A percentile compares a stretch with the other conserved stretches of the same genome.
phyloP scores from a whole-genome alignment of 2,888 invertebrate species.

The Melinopterus prodromus region DNA sequence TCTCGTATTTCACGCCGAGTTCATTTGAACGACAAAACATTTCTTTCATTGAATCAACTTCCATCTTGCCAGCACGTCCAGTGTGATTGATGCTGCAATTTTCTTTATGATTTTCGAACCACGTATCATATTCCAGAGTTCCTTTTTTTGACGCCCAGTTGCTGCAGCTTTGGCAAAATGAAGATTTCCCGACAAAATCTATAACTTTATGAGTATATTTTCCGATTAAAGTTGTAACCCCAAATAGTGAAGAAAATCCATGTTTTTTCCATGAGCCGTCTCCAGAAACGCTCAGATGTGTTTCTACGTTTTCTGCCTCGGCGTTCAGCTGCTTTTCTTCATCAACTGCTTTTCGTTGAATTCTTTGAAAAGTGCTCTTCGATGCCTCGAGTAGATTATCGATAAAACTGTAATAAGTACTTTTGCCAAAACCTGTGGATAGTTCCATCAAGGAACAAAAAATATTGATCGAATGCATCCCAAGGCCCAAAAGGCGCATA shows the following conservation, averaged over 20 bases:
- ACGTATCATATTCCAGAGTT: constrained; percentile 40
- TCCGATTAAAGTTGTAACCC: constrained; percentile 29
- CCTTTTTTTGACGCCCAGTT: constrained; percentile 27
- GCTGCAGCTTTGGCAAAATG: constrained; percentile 29
- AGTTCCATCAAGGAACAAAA: constrained; percentile 44
- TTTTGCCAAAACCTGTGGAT: constrained; percentile 31
- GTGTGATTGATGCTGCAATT: constrained; percentile 41
- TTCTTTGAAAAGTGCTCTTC: constrained; percentile 26
- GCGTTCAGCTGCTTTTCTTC: constrained; percentile 30
- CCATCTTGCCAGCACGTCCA: constrained; percentile 41
- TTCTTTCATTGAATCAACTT: constrained; percentile 35
- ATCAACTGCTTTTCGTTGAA: constrained; percentile 31
- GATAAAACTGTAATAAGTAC: constrained; percentile 30
- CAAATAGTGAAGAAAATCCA: constrained; percentile 31
- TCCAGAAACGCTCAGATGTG: constrained; percentile 34
- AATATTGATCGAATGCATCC: constrained; percentile 41
- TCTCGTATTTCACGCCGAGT: constrained; percentile 30
- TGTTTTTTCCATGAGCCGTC: constrained; percentile 38
- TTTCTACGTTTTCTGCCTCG: constrained; percentile 21
- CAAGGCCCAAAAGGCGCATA: constrained; percentile 44
- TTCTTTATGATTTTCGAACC: constrained; percentile 37
- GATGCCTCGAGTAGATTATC: constrained; percentile 30
- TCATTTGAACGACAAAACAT: constrained; percentile 26
- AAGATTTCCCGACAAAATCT: constrained; percentile 27
- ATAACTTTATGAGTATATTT: constrained; percentile 32